These are phyloP conservation scores for Semicossyphus pulcher DNA, from an alignment of 2,113 vertebrate species.

Conservation along the genomic window DNA sequence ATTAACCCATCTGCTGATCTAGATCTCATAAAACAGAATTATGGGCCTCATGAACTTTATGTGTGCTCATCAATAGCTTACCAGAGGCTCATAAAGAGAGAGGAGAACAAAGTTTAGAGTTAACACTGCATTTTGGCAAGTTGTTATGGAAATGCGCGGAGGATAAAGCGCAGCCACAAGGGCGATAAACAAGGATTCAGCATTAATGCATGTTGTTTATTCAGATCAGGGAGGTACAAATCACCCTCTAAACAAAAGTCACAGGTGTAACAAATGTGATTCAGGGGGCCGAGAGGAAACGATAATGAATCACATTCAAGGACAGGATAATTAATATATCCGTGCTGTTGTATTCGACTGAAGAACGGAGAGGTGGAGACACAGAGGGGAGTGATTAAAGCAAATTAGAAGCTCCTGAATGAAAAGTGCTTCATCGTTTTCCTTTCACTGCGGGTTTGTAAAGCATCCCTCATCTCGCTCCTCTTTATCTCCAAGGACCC, in stretches of 20 bases:
- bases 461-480: constrained; percentile 52
- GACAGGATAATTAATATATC: constrained; percentile 47
- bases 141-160: constrained; percentile 37
- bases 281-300: constrained; percentile 8
- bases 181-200: constrained; percentile 53
- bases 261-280: constrained; percentile 25
- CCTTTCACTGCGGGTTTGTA: constrained; percentile 40
- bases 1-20: constrained; percentile 69
- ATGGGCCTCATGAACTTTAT: constrained; percentile 60
- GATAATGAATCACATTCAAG: constrained; percentile 41
- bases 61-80: constrained; percentile 55
- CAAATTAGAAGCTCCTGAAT: constrained; percentile 45
- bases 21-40: constrained; percentile 61
- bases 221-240: constrained; percentile 19
- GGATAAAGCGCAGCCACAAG: constrained; percentile 21
- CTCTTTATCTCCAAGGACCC: constrained; percentile 29
- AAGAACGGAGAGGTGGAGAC: constrained; percentile 13
- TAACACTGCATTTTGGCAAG: constrained; percentile 48
- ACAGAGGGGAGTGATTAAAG: constrained; percentile 46
- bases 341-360: constrained; percentile 30
- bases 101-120: constrained; percentile 44
- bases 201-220: constrained; percentile 1
- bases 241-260: constrained; percentile 36
- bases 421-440: constrained; percentile 27
- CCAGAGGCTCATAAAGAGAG: constrained; percentile 57